Evolutionary conservation across 2,888 invertebrate species (phyloP), one percentile per base, ranked within the genome.

Genomic region (Augochlorella aurata): DNA sequence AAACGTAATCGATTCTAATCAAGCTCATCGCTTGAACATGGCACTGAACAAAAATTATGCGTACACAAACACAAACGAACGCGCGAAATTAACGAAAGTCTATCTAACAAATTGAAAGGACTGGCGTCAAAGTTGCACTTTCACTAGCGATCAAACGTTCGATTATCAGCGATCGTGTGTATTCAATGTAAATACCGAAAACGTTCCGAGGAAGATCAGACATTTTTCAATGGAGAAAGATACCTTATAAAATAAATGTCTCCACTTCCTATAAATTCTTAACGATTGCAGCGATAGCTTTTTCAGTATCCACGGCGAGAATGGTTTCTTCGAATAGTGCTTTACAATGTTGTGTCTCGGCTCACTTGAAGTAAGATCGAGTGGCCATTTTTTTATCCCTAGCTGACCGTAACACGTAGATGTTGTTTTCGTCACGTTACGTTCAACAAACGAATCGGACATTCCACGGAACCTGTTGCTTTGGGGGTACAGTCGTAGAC

Each of bases 161-260:
- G 12, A 10, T 49, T 14, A 49, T 49, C 47, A 10, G 14, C 47
- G 14, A 14, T 49, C 47, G 14, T 14, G 10, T 8, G 3, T 14
- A 18, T 5, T 16, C 18, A 18, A 50, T 1, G 1, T 5, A 38
- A 38, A 38, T 38, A 38, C 4, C 3, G 5, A 38, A 38, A 38
- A 50, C 16, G 1, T 16, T 4, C 49, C 3, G 8, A 47, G 49
- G 18, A n/a, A 24, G 8, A 49, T 58, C 69, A 0, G 3, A 18
- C 7, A 68, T 52, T 65, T 74, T 24, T 79, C 47, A 65, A 68
- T 63, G 68, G 67, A 67, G 52, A 68, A 0, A 10, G 66, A 65
- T 81, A 81, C 81, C 79, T 81, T 81, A 9, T 29, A 58, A 12
- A 75, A 52, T 1, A 29, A 9, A 3, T 14, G 29, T 24, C 58